These are phyloP conservation scores for Dynastes maya DNA, from an alignment of 2,888 invertebrate genomes.

Conservation along the genomic window DNA sequence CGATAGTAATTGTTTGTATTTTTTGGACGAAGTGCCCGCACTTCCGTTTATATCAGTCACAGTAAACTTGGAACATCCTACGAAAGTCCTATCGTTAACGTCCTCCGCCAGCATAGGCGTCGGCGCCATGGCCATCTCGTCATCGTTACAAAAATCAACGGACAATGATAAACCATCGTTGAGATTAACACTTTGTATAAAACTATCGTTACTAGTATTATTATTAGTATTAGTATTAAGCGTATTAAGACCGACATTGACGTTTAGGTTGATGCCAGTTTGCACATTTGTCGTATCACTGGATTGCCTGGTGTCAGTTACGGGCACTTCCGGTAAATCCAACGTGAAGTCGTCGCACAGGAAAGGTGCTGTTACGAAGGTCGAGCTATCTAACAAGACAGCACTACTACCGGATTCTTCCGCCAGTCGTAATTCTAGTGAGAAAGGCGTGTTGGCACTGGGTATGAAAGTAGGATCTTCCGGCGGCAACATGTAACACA, in stretches of 20 bases:
- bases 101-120: slow-evolving; percentile 38
- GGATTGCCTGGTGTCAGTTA: slow-evolving; percentile 67
- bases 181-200: slow-evolving; percentile 59
- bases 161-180: slow-evolving; percentile 57
- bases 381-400: slow-evolving; percentile 68
- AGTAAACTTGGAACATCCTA: slow-evolving; percentile 67
- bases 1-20: slow-evolving; percentile 58
- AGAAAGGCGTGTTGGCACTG: slow-evolving; percentile 66
- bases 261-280: slow-evolving; percentile 63
- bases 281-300: slow-evolving; percentile 61
- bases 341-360: slow-evolving; percentile 70
- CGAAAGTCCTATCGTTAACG: slow-evolving; percentile 60
- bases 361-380: slow-evolving; percentile 74
- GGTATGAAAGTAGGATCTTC: slow-evolving; percentile 61
- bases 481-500: slow-evolving; percentile 66
- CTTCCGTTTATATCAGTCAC: slow-evolving; percentile 62
- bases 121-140: slow-evolving; percentile 37
- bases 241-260: slow-evolving; percentile 65
- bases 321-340: slow-evolving; percentile 62
- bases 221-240: slow-evolving; percentile 61
- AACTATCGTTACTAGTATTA: slow-evolving; percentile 61
- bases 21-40: slow-evolving; percentile 57
- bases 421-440: slow-evolving; percentile 70
- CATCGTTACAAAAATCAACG: slow-evolving; percentile 48
- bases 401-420: slow-evolving; percentile 68